Evolutionary conservation across 2,113 vertebrate species (phyloP).

Genomic region (Meles meles): DNA sequence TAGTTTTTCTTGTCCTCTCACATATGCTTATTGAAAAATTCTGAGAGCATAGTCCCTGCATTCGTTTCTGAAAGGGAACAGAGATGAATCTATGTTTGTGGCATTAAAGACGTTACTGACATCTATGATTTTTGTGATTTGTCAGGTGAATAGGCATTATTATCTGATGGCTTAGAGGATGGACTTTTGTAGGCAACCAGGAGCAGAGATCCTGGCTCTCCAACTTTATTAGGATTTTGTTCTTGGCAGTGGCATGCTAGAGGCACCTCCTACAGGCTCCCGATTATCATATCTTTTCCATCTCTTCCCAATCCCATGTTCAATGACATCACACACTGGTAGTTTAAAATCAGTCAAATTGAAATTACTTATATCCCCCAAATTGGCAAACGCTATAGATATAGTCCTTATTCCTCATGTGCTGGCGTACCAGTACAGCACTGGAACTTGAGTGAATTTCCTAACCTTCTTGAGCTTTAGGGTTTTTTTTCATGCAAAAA

Average conservation of each 20-base stretch:
- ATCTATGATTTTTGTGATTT: not conserved
- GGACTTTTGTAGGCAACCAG: not conserved
- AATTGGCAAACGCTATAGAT: not conserved
- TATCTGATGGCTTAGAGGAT: not conserved
- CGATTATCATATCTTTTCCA: not conserved
- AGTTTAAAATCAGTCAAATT: not conserved
- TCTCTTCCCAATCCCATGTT: not conserved
- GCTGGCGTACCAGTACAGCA: not conserved
- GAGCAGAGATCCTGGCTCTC: not conserved
- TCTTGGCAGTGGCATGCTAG: not conserved
- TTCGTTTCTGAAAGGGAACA: constrained; percentile 1
- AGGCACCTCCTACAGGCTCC: not conserved
- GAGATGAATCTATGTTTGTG: not conserved
- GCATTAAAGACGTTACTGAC: not conserved
- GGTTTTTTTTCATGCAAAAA: not conserved
- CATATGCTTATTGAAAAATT: not conserved
- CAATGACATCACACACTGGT: not conserved
- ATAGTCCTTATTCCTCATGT: not conserved
- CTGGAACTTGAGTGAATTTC: not conserved
- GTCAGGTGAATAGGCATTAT: not conserved
- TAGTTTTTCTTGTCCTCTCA: not conserved
- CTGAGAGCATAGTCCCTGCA: not conserved
- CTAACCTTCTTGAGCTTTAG: not conserved
- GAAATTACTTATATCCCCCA: not conserved
- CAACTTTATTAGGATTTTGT: not conserved